Base-by-base conservation (phyloP, 2,113 vertebrate genomes). In the Gadus macrocephalus region DNA sequence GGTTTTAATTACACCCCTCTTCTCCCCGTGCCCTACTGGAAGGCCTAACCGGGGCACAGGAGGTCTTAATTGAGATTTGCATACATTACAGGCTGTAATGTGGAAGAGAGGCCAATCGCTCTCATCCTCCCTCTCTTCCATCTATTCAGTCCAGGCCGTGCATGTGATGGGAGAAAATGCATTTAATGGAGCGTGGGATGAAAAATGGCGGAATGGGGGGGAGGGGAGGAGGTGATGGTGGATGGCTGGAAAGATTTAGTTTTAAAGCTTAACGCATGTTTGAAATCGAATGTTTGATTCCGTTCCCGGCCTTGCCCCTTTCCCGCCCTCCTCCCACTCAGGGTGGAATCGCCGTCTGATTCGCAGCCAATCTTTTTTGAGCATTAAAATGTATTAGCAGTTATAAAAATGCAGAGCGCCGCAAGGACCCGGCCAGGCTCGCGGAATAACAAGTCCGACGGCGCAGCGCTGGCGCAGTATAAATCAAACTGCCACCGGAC, bases 401-500 rank as follows among this genome's bases (percentile, higher is more conserved):
- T 78, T 81, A 70, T 83, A 70, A 69, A 72, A 81, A 77, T 77
- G 65, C 75, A 84, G 76, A 75, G 69, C 75, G 77, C 71, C 64
- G 38, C 70, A 66, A 19, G 61, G 70, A 42, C 64, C 35, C 31
- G 66, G 75, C 63, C 53, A 38, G 71, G 68, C 67, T 80, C 70
- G 68, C 9, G 42, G 59, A 81, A 75, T 83, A 81, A 78, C 27
- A 77, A 74, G 72, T 64, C 72, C 20, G 6, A 66, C 68, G 80
- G 77, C 78, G 83, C 25, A 77, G 80, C 77, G 83, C 66, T 75
- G 42, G 74, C 69, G 38, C 19, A 9, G 68, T 71, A 90, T 90
- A 90, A 91, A 90, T 91, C 89, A 91, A 87, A 75, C 76, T 89
- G 87, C 83, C 86, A 87, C 67, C 19, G 69, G 79, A 85, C 79